These are phyloP conservation scores for Taeniopygia guttata DNA, from an alignment of 2,797 vertebrate genomes.

Conservation along the genomic window DNA sequence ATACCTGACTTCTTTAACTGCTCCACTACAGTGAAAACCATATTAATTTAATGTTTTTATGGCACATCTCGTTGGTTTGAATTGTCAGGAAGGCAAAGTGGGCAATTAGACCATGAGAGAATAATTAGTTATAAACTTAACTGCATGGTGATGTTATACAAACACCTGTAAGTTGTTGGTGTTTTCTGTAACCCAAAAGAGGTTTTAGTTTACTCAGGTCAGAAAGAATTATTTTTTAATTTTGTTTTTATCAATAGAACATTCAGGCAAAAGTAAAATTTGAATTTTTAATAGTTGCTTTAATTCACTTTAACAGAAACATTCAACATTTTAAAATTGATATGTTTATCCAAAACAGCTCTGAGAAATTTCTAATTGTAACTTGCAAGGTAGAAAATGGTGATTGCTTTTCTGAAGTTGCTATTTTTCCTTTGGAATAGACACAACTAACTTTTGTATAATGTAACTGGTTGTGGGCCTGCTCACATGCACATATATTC, in stretches of 20 bases:
- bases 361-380: background rate
- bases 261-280: background rate
- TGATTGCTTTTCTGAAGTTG: background rate
- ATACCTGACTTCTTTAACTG: background rate
- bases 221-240: background rate
- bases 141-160: background rate
- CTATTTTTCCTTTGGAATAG: background rate
- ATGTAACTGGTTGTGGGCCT: background rate
- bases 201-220: background rate
- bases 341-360: background rate
- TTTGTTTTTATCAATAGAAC: background rate
- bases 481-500: background rate
- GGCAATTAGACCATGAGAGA: background rate
- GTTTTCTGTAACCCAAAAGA: background rate
- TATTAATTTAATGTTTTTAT: background rate
- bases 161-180: background rate
- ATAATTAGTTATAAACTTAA: background rate
- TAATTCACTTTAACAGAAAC: background rate
- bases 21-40: background rate
- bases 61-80: background rate
- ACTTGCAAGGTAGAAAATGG: background rate
- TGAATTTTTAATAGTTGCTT: background rate
- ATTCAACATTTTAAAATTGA: background rate
- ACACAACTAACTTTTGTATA: background rate
- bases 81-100: background rate